A percentile compares a stretch with the other conserved stretches of the same genome.
These are phyloP conservation scores for Diachasma alloeum DNA, from an alignment of 1,140 invertebrate genomes.

Conservation along the genomic window DNA sequence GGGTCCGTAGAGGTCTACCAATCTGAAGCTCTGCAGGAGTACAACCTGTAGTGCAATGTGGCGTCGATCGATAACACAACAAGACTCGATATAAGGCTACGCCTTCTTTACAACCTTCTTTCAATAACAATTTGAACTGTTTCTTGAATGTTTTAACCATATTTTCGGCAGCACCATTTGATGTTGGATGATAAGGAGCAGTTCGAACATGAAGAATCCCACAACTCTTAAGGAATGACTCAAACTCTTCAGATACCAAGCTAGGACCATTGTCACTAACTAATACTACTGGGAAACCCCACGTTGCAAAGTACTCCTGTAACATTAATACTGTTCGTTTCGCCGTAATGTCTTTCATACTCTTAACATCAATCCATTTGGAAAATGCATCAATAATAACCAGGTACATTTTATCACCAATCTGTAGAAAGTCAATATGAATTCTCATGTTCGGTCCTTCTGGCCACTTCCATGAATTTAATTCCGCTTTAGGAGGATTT, in stretches of 20 bases:
- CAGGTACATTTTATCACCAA: conserved; percentile 1
- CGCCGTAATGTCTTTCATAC: conserved; percentile 31
- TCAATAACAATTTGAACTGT: conserved; percentile 7
- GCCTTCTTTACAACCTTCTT: neutral
- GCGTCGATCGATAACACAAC: neutral
- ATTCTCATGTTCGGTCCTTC: conserved; percentile 14
- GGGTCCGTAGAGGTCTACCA: neutral
- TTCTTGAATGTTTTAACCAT: conserved; percentile 5
- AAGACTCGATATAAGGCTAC: neutral
- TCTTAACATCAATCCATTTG: conserved; percentile 44
- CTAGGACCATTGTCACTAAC: conserved; percentile 24
- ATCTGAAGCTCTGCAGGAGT: conserved; percentile 1
- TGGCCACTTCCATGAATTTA: conserved; percentile 16
- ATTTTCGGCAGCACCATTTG: too few relatives aligned
- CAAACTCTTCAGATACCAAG: neutral
- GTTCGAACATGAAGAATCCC: too few relatives aligned
- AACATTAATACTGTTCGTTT: conserved; percentile 19
- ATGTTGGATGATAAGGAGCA: too few relatives aligned
- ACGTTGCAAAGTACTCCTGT: conserved; percentile 18
- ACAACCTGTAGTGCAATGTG: conserved; percentile 4
- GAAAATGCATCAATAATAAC: conserved; percentile 25
- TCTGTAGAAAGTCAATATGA: conserved; percentile 23
- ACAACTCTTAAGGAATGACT: too few relatives aligned
- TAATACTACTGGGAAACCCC: conserved; percentile 13
- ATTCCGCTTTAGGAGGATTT: neutral